A percentile compares a stretch with the other conserved stretches of the same genome.
Conservation (phyloP, 2,888 invertebrate species). For the Brachylomia viminalis region DNA sequence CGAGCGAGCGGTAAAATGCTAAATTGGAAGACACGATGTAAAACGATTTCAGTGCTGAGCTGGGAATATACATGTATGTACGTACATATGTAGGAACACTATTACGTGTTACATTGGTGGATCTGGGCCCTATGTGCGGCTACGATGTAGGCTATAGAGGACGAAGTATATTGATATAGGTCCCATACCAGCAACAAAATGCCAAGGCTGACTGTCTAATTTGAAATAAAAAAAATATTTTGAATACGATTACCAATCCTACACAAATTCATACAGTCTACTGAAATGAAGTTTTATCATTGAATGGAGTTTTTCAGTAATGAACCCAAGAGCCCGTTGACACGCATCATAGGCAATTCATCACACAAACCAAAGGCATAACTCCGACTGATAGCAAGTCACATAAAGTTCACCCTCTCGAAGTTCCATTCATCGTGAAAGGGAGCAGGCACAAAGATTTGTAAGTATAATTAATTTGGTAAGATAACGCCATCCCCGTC, state of each 20-base stretch:
- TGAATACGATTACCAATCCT: not conserved
- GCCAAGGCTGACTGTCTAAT: not conserved
- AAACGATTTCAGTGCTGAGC: conserved; percentile 64
- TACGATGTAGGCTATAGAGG: not conserved
- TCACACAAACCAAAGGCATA: conserved; percentile 36
- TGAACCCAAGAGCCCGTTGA: not conserved
- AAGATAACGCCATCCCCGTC: conserved; percentile 55
- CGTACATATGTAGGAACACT: conserved; percentile 4
- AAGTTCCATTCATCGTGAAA: conserved; percentile 56
- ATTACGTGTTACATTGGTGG: conserved; percentile 14
- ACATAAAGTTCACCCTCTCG: conserved; percentile 50
- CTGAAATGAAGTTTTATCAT: not conserved
- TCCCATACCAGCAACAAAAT: not conserved
- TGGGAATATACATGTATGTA: conserved; percentile 6
- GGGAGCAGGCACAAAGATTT: conserved; percentile 62
- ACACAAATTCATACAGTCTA: not conserved
- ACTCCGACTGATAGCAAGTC: conserved; percentile 39
- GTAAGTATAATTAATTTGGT: conserved; percentile 65
- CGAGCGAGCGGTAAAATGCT: conserved; percentile 77
- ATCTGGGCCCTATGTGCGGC: not conserved
- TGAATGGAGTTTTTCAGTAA: conserved; percentile 30
- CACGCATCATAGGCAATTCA: conserved; percentile 41
- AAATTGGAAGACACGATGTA: conserved; percentile 77
- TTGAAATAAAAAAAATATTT: not conserved
- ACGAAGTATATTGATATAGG: not conserved